Base-by-base conservation (phyloP, 2,797 vertebrate species). In the Anomalospiza imberbis region DNA sequence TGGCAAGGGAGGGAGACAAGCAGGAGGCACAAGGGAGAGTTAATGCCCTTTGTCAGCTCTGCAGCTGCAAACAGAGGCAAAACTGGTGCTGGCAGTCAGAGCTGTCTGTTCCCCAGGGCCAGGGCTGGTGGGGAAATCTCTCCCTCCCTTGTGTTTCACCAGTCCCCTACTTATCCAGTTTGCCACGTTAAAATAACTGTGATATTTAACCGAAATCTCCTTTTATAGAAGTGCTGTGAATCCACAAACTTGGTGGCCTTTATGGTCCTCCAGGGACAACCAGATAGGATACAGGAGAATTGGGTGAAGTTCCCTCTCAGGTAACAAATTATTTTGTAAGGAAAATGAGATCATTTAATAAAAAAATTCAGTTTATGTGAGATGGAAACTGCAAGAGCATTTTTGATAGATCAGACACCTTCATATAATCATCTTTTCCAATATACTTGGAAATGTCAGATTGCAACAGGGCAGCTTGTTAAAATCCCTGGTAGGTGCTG, bases 131-230 rank as follows among this genome's bases (percentile, higher is more conserved):
- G 13, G 21, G 53, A 25, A 32, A 18, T 67, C 48, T 40, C 42
- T 70, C 44, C 57, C 12, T 60, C 17, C 17, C 48, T 31, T 22
- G 25, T 42, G 32, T 15, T 73, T 26, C 54, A 15, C 20, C 17
- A 4, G 32, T 17, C 10, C 19, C 24, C 42, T 13, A 3, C 42
- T 8, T 17, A 38, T 0, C 28, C 71, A 28, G 5, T 54, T 31
- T 62, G 24, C 44, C 57, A 32, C 6, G 0, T 13, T 42, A 57
- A 74, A 90, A 57, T n/a, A 50, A 28, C 10, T 18, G 0, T 32
- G 31, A 7, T 28, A 16, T 0, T 13, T 48, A 48, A 51, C 38
- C 42, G 65, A 63, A 89, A 62, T 42, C 12, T 62, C 10, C 10
- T 45, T 54, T 70, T 19, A 5, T 24, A 1, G 3, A 4, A 38